Conservation (phyloP, 2,888 invertebrate species). For the Eurytoma adleriae region DNA sequence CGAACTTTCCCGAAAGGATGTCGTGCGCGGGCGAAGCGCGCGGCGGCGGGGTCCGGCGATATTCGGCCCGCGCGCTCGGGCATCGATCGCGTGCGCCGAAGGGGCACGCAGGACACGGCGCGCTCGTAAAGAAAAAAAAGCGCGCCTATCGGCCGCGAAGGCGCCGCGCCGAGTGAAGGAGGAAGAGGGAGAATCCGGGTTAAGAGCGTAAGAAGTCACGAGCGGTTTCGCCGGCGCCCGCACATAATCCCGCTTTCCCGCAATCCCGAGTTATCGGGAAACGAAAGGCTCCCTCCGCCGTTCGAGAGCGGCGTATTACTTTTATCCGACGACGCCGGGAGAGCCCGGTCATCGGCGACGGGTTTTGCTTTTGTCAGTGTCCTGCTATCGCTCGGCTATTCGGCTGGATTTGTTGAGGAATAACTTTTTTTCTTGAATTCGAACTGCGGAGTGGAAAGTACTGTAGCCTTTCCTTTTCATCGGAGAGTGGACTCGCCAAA, state of each 20-base stretch:
- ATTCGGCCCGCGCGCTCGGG: too few relatives aligned
- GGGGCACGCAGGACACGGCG: background rate
- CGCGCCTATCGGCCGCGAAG: slow-evolving; percentile 21
- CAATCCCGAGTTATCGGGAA: background rate
- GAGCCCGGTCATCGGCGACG: slow-evolving; percentile 5
- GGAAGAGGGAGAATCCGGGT: slow-evolving; percentile 23
- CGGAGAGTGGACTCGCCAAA: too few relatives aligned
- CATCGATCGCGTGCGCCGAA: background rate
- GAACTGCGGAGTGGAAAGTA: too few relatives aligned
- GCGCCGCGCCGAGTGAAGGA: slow-evolving; percentile 9
- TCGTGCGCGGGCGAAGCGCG: too few relatives aligned
- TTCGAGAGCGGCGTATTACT: slow-evolving; percentile 20
- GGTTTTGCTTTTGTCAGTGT: too few relatives aligned
- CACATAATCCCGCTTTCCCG: slow-evolving; percentile 12
- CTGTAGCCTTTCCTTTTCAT: too few relatives aligned
- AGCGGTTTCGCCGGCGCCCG: slow-evolving; percentile 1
- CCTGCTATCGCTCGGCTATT: background rate
- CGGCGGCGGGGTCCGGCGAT: too few relatives aligned
- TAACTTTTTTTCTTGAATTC: too few relatives aligned
- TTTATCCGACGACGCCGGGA: slow-evolving; percentile 13
- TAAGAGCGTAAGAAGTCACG: slow-evolving; percentile 32
- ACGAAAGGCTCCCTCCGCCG: too few relatives aligned
- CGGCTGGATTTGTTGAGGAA: too few relatives aligned
- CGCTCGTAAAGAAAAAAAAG: background rate
- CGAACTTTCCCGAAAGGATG: too few relatives aligned